These are phyloP conservation scores for Monarcha castaneiventris DNA, from an alignment of 2,113 vertebrate genomes.

Conservation along the genomic window DNA sequence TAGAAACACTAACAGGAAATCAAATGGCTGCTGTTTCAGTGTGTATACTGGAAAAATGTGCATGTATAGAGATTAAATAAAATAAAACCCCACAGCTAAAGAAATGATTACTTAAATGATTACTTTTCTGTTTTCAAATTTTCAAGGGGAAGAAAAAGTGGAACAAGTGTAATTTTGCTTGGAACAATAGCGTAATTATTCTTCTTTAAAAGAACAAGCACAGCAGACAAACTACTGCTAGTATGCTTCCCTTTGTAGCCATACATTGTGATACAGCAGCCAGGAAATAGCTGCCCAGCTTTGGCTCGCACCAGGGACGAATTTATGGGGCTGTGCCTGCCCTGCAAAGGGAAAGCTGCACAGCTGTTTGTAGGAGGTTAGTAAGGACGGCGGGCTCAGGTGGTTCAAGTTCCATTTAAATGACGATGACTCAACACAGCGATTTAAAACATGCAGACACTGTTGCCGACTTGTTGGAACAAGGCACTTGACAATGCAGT, in stretches of 20 bases:
- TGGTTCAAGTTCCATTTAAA: constrained; percentile 3
- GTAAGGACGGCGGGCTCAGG: not conserved
- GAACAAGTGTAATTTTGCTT: not conserved
- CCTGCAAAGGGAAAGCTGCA: not conserved
- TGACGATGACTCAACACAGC: not conserved
- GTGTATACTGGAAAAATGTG: not conserved
- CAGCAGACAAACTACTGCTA: not conserved
- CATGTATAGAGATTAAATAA: not conserved
- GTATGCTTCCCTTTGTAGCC: not conserved
- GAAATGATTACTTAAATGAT: not conserved
- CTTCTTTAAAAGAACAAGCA: not conserved
- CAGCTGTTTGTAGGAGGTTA: not conserved
- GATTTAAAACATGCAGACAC: constrained; percentile 9
- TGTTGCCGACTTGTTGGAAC: constrained; percentile 1
- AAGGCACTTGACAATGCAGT: not conserved
- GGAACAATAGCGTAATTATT: not conserved
- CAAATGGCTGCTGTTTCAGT: constrained; percentile 2
- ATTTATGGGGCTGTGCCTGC: not conserved
- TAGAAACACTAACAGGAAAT: constrained; percentile 17
- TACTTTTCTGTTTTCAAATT: not conserved
- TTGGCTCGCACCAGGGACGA: not conserved
- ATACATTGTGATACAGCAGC: not conserved
- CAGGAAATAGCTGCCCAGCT: not conserved
- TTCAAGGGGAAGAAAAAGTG: not conserved
- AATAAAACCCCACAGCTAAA: constrained; percentile 9